phyloP scores from a whole-genome alignment of 2,888 invertebrate species.

The Drosophila borealis region DNA sequence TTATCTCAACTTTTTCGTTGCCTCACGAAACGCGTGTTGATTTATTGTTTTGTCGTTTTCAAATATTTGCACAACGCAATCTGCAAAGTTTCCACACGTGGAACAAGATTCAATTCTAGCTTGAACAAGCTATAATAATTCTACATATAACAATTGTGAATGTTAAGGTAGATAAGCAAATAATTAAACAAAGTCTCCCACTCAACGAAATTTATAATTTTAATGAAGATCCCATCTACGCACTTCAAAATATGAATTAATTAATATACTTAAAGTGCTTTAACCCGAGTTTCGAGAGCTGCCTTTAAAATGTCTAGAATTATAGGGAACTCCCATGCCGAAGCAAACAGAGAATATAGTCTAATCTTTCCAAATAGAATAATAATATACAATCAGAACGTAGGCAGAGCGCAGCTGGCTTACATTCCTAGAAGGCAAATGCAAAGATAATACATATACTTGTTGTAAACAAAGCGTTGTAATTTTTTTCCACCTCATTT shows the following conservation, averaged over 20 bases:
- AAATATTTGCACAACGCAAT: conserved; percentile 61
- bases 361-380: not conserved
- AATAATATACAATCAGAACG: too few species aligned
- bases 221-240: too few species aligned
- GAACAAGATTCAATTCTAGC: conserved; percentile 26
- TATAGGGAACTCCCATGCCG: not conserved
- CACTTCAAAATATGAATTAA: too few species aligned
- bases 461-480: conserved; percentile 10
- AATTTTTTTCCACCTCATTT: conserved; percentile 1
- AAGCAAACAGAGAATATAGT: not conserved
- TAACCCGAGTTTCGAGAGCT: too few species aligned
- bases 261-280: too few species aligned
- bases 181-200: too few species aligned
- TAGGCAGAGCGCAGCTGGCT: too few species aligned
- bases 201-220: too few species aligned
- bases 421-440: not conserved
- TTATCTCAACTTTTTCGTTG: conserved; percentile 7
- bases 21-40: conserved; percentile 28
- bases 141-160: not conserved
- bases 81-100: conserved; percentile 69
- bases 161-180: not conserved
- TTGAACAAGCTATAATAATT: not conserved
- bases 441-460: conserved; percentile 4
- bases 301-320: not conserved
- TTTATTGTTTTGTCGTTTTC: conserved; percentile 25